Evolutionary conservation across 2,888 invertebrate genomes (phyloP).

Genomic region (Acleris sparsana): DNA sequence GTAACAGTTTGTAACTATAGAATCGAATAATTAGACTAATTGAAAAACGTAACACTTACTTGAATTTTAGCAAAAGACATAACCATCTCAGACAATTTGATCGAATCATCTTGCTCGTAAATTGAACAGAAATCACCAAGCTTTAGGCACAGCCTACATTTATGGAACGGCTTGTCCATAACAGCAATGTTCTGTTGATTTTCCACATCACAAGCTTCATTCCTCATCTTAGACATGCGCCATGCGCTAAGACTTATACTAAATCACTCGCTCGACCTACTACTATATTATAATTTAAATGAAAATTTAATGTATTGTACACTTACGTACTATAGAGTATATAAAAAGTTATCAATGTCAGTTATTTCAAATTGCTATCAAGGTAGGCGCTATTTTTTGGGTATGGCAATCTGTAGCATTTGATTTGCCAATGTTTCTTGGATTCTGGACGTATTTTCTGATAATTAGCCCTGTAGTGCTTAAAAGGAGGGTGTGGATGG

Average conservation of each 20-base stretch:
- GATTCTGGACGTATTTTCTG: too few relatives aligned
- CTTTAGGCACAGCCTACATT: constrained; percentile 76
- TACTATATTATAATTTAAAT: too few relatives aligned
- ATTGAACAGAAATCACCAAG: constrained; percentile 79
- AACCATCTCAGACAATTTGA: constrained; percentile 76
- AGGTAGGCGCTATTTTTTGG: background rate
- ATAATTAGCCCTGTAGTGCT: too few relatives aligned
- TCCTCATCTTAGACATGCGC: constrained; percentile 5
- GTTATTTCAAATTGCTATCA: constrained; percentile 16
- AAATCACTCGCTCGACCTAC: too few relatives aligned
- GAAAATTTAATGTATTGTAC: too few relatives aligned
- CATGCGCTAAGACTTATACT: background rate
- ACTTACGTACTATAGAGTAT: background rate
- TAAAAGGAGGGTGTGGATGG: too few relatives aligned
- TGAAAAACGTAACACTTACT: constrained; percentile 49
- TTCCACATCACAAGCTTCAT: constrained; percentile 13
- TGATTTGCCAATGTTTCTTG: too few relatives aligned
- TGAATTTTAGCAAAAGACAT: constrained; percentile 74
- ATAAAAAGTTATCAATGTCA: constrained; percentile 1
- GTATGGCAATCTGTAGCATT: background rate
- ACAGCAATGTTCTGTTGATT: constrained; percentile 10
- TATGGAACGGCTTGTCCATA: constrained; percentile 67
- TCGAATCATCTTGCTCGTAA: constrained; percentile 76
- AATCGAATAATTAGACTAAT: too few relatives aligned
- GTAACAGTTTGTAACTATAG: too few relatives aligned